Percentiles rank a stretch among this genome's conserved stretches.
phyloP scores from a whole-genome alignment of 1,140 invertebrate species.

The Aphis craccivora region DNA sequence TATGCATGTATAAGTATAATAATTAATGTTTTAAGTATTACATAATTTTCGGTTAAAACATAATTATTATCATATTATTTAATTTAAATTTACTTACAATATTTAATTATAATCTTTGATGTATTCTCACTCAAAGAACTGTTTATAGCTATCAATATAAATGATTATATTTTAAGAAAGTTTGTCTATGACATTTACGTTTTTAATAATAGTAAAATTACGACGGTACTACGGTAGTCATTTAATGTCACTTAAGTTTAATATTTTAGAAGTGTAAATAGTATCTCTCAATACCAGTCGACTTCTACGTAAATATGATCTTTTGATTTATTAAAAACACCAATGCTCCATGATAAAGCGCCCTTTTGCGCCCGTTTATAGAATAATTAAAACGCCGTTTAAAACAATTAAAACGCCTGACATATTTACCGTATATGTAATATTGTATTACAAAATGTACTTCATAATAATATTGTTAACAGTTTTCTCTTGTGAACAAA shows the following conservation, averaged over 20 bases:
- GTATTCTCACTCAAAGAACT: neutral
- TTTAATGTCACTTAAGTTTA: neutral
- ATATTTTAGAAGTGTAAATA: neutral
- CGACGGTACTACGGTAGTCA: neutral
- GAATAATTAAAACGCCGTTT: neutral
- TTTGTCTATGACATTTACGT: neutral
- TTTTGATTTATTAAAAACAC: slow-evolving; percentile 11
- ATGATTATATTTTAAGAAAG: neutral
- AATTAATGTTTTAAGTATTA: no score
- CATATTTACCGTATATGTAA: neutral
- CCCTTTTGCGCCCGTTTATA: neutral
- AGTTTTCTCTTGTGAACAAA: neutral
- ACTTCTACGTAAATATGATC: neutral
- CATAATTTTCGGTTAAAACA: no score
- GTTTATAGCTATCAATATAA: neutral
- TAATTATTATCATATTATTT: no score
- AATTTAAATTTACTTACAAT: neutral
- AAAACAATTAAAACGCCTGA: neutral
- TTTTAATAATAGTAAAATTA: neutral
- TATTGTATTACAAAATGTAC: neutral
- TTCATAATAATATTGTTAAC: neutral
- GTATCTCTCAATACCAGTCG: neutral
- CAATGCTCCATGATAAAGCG: neutral
- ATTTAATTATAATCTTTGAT: neutral
- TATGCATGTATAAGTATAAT: neutral